Conservation (phyloP, 1,140 invertebrate species). For the Drosophila equinoxialis region DNA sequence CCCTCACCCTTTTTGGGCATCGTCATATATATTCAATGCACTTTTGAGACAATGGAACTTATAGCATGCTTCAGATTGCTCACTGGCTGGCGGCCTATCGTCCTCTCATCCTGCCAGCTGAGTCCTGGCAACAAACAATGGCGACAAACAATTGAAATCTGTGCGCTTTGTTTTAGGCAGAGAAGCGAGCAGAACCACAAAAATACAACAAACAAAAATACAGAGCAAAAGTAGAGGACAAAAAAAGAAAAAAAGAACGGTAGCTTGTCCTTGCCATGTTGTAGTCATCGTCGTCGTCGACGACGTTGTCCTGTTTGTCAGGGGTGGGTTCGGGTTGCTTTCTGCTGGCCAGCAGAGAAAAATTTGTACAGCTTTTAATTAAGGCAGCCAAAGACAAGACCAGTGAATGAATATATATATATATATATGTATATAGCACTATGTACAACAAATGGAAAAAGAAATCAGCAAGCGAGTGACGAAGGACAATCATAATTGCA, state of each 20-base stretch:
- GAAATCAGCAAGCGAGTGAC: slow-evolving; percentile 60
- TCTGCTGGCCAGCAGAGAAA: slow-evolving; percentile 47
- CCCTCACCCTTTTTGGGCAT: slow-evolving; percentile 2
- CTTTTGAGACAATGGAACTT: slow-evolving; percentile 70
- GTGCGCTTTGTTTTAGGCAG: slow-evolving; percentile 75
- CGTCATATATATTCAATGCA: slow-evolving; percentile 59
- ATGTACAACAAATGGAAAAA: slow-evolving; percentile 43
- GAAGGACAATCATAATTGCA: slow-evolving; percentile 78
- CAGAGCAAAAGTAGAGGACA: not conserved
- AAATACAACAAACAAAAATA: slow-evolving; percentile 27
- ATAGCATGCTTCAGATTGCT: slow-evolving; percentile 70
- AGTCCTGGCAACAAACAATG: slow-evolving; percentile 58
- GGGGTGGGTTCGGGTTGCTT: slow-evolving; percentile 18
- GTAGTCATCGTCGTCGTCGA: slow-evolving; percentile 30
- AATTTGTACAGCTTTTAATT: slow-evolving; percentile 80
- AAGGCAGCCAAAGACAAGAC: slow-evolving; percentile 69
- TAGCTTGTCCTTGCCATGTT: slow-evolving; percentile 55
- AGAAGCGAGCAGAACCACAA: slow-evolving; percentile 24
- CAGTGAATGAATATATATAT: slow-evolving; percentile 25
- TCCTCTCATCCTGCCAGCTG: slow-evolving; percentile 14
- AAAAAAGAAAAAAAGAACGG: slow-evolving; percentile 14
- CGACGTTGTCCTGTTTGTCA: not conserved
- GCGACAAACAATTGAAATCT: slow-evolving; percentile 80
- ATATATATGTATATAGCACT: slow-evolving; percentile 6
- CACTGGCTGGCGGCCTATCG: slow-evolving; percentile 27